These are phyloP conservation scores for Cheirogaleus medius DNA, from an alignment of 2,113 vertebrate species.

Conservation along the genomic window DNA sequence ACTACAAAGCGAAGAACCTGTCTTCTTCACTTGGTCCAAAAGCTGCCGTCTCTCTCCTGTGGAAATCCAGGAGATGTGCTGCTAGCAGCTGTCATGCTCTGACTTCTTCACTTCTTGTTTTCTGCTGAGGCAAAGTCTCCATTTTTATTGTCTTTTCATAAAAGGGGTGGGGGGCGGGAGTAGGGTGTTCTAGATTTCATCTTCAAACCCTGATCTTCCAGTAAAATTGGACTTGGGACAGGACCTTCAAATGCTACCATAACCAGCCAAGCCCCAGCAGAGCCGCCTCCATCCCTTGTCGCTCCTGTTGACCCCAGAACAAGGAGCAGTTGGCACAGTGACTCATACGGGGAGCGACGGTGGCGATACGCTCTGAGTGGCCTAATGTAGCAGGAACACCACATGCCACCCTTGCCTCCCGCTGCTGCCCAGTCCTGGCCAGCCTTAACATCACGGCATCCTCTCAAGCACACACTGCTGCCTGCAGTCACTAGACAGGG, in stretches of 20 bases:
- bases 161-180: neutral
- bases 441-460: neutral
- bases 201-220: conserved; percentile 12
- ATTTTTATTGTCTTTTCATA: neutral
- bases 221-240: neutral
- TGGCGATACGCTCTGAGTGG: neutral
- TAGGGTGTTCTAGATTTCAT: neutral
- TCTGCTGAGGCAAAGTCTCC: neutral
- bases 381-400: neutral
- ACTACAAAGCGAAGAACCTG: neutral
- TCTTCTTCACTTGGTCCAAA: neutral
- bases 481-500: neutral
- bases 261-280: neutral
- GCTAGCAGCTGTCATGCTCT: neutral
- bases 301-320: neutral
- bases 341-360: accelerated
- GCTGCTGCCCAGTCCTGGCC: neutral
- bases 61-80: neutral
- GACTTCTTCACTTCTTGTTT: neutral
- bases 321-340: neutral
- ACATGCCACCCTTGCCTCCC: neutral
- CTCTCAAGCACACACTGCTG: neutral
- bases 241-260: neutral
- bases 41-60: neutral
- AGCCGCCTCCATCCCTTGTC: neutral